Evolutionary conservation across 2,113 vertebrate species (phyloP).

Genomic region (Bagarius yarrelli): DNA sequence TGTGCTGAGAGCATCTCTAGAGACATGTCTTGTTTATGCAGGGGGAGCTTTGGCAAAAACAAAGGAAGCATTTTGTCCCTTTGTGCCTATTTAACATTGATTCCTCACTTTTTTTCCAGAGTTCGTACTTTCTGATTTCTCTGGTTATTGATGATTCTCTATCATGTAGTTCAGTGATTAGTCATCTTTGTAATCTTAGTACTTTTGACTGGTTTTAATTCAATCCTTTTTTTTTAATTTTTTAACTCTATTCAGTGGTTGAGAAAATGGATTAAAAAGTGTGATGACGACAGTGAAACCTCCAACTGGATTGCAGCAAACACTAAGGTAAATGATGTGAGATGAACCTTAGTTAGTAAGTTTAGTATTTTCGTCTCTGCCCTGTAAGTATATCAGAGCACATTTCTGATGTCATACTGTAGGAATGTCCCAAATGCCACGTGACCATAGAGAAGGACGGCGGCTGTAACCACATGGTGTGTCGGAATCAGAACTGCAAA

Average conservation of each 20-base stretch:
- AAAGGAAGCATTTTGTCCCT: constrained; percentile 44
- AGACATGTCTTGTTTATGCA: constrained; percentile 49
- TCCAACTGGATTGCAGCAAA: constrained; percentile 99
- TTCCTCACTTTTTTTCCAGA: constrained; percentile 23
- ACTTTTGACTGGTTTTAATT: neutral
- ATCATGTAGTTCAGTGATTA: neutral
- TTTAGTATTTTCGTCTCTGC: neutral
- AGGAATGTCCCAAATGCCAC: constrained; percentile 99
- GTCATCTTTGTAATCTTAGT: neutral
- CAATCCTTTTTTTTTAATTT: neutral
- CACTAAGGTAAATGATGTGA: constrained; percentile 82
- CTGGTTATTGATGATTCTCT: neutral
- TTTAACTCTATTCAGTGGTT: constrained; percentile 80
- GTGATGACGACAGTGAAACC: constrained; percentile 99
- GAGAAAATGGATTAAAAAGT: constrained; percentile 99
- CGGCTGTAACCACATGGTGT: constrained; percentile 99
- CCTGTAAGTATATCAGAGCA: neutral
- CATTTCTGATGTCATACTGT: constrained; percentile 33
- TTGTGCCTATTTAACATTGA: constrained; percentile 34
- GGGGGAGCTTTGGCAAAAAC: constrained; percentile 41
- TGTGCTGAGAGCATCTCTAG: constrained; percentile 38
- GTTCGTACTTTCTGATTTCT: constrained; percentile 22
- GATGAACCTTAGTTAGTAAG: neutral
- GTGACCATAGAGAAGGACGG: constrained; percentile 99
- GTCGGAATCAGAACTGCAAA: constrained; percentile 99